phyloP scores from a whole-genome alignment of 2,888 invertebrate species.

The Ptychoptera albimana region DNA sequence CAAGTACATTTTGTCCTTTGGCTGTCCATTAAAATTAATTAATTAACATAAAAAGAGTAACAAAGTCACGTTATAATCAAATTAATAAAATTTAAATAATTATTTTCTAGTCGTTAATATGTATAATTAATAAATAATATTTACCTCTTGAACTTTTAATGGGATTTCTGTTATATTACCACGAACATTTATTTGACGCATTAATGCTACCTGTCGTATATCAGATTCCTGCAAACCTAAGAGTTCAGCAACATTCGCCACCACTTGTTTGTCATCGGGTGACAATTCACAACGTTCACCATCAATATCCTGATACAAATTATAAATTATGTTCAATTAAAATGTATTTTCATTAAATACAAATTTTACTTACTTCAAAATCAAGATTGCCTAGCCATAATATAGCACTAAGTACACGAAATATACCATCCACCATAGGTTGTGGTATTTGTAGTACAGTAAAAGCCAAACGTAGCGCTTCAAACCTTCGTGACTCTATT shows the following conservation, averaged over 20 bases:
- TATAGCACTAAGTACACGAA: slow-evolving; percentile 74
- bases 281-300: slow-evolving; percentile 70
- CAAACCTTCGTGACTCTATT: slow-evolving; percentile 53
- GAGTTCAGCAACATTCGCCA: slow-evolving; percentile 54
- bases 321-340: slow-evolving; percentile 5
- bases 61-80: too few species aligned
- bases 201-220: slow-evolving; percentile 57
- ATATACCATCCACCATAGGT: slow-evolving; percentile 76
- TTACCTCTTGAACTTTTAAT: slow-evolving; percentile 66
- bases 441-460: slow-evolving; percentile 76
- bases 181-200: slow-evolving; percentile 76
- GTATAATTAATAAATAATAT: slow-evolving; percentile 6
- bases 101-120: neutral
- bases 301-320: slow-evolving; percentile 50
- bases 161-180: slow-evolving; percentile 90
- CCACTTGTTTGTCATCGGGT: slow-evolving; percentile 50
- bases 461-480: slow-evolving; percentile 73
- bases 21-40: too few species aligned
- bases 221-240: slow-evolving; percentile 60
- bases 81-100: slow-evolving; percentile 1
- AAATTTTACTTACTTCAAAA: slow-evolving; percentile 37
- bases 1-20: too few species aligned
- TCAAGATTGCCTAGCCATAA: slow-evolving; percentile 80
- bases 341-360: slow-evolving; percentile 3
- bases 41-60: too few species aligned